Evolutionary conservation across 2,113 vertebrate species (phyloP).

Genomic region (Neodon shergylaensis): DNA sequence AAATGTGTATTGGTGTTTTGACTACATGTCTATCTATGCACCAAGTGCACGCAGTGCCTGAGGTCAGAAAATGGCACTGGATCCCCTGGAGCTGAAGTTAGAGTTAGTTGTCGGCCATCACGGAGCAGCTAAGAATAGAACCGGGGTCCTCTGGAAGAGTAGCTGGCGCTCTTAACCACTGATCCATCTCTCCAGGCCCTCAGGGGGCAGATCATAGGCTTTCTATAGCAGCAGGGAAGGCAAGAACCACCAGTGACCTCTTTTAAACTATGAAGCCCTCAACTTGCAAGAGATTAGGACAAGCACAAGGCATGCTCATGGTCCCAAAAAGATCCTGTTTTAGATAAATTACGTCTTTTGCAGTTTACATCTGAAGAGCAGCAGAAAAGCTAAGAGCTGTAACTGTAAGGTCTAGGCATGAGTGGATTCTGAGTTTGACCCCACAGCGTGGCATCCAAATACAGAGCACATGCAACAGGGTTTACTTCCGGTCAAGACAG

Average conservation of each 20-base stretch:
- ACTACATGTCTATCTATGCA: background rate
- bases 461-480: too few species aligned
- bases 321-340: background rate
- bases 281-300: background rate
- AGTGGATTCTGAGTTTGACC: background rate
- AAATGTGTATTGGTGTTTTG: background rate
- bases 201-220: background rate
- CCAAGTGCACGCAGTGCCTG: background rate
- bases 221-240: background rate
- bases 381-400: background rate
- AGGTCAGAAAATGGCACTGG: background rate
- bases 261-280: background rate
- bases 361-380: background rate
- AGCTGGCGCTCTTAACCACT: background rate
- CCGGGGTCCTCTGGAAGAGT: background rate
- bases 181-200: background rate
- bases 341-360: too few species aligned
- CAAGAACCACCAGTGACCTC: background rate
- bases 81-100: background rate
- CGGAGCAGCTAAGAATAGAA: background rate
- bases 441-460: fast-evolving
- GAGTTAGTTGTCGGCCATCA: too few species aligned
- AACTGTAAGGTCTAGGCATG: background rate
- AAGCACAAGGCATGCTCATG: fast-evolving
- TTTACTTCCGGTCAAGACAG: background rate